Conservation (phyloP, 2,113 vertebrate genomes). For the Nesoenas mayeri region DNA sequence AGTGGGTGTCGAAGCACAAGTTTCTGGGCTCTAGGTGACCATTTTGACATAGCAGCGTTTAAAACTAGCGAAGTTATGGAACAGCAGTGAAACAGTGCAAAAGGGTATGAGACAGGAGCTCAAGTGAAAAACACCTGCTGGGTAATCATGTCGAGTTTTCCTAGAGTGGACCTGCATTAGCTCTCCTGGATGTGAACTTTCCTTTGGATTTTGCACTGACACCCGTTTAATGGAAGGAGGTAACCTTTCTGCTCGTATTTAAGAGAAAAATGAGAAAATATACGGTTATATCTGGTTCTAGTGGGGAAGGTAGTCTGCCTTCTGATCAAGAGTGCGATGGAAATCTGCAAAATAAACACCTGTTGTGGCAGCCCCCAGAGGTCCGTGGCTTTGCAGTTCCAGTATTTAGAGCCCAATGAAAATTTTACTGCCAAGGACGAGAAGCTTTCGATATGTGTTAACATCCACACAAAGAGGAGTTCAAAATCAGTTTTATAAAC, state of each 20-base stretch:
- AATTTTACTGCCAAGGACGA: slow-evolving; percentile 25
- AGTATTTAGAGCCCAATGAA: slow-evolving; percentile 4
- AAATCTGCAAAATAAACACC: not conserved
- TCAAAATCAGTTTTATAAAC: slow-evolving; percentile 54
- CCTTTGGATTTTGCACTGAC: not conserved
- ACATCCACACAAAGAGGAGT: slow-evolving; percentile 8
- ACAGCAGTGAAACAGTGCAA: not conserved
- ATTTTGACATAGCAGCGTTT: not conserved
- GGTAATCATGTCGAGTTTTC: not conserved
- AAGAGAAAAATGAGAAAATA: not conserved
- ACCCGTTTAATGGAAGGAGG: not conserved
- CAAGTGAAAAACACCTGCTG: not conserved
- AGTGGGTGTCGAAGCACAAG: not conserved
- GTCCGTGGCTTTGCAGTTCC: not conserved
- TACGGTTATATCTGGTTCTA: not conserved
- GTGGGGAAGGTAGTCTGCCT: not conserved
- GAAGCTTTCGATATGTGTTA: slow-evolving; percentile 39
- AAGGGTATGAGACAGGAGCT: not conserved
- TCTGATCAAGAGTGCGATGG: not conserved
- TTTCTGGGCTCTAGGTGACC: not conserved
- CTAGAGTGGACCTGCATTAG: not conserved
- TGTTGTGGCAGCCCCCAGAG: not conserved
- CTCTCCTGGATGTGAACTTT: not conserved
- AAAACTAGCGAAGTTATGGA: not conserved
- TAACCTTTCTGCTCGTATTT: not conserved